These are phyloP conservation scores for Mesocentrotus franciscanus DNA, from an alignment of 53 echinoderm and acorn worm genomes.

Conservation along the genomic window DNA sequence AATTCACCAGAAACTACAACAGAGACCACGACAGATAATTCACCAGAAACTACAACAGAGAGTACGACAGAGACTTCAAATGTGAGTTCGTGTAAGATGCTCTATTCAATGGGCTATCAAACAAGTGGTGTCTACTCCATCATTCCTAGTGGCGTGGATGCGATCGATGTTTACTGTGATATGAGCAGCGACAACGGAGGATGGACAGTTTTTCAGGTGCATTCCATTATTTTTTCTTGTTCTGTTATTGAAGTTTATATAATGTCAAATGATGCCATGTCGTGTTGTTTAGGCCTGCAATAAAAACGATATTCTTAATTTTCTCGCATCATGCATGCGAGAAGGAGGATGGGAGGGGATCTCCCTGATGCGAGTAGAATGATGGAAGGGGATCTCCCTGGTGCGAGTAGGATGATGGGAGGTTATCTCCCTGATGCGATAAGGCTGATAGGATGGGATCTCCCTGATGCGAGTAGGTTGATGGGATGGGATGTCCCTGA, in stretches of 20 bases:
- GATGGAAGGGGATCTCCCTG: no score
- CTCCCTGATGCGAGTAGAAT: no score
- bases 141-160: neutral
- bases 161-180: slow-evolving; percentile 9
- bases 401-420: no score
- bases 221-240: neutral
- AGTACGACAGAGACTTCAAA: neutral
- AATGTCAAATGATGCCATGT: no score
- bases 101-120: neutral
- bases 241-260: neutral
- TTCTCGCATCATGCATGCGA: no score
- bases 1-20: neutral
- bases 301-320: no score
- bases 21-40: neutral
- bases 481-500: no score
- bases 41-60: neutral
- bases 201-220: slow-evolving; percentile 33
- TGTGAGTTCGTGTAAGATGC: neutral
- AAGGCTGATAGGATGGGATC: no score
- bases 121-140: neutral
- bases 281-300: no score
- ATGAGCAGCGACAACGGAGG: slow-evolving; percentile 2
- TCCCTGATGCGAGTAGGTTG: no score
- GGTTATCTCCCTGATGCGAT: no score
- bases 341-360: no score